Base-by-base conservation (phyloP, 2,797 vertebrate species). In the Aselliscus stoliczkanus region DNA sequence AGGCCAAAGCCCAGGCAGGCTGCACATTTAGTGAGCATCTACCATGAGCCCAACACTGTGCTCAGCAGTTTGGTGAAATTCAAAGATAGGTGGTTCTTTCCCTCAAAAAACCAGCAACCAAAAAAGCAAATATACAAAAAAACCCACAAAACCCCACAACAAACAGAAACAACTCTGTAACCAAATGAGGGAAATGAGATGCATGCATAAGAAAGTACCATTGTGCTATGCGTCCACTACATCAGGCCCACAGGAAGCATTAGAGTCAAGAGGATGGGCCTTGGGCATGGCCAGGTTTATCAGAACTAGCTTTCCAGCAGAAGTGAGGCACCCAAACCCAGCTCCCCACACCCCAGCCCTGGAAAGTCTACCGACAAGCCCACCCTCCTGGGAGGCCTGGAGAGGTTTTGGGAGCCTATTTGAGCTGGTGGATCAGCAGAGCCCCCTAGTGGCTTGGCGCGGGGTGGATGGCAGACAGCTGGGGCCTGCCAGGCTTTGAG, bases 391-490 rank as follows among this genome's bases (percentile, higher is more conserved):
- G 75, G 75, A 94, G 18, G 5, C 17, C 60, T 54, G 7, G 54
- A 60, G 37, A 70, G 31, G 37, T 31, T 70, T 42, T 70, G n/a
- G 37, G 20, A 77, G 72, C 6, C 1, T 15, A 9, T 65, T 73
- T 37, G 75, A 81, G 94, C 89, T 27, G 25, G 50, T 96, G 90
- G 96, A 96, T 95, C 92, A 31, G 82, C 87, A 92, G 97, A 92
- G 97, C 93, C 97, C 90, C 92, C 97, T 97, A 95, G 95, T 96
- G 97, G 96, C 60, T 37, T 29, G 54, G 86, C 23, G 15, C 25
- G 88, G 37, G 56, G 90, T 79, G 58, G 67, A 96, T 94, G 37
- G 69, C 92, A 70, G 54, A 0, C 27, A n/a, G 60, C 44, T 65
- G 67, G 20, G 23, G 29, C 72, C 14, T 1, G 5, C 21, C 1